Evolutionary conservation across 23 tunicate species (phyloP).

Genomic region (Clavelina lepadiformis): DNA sequence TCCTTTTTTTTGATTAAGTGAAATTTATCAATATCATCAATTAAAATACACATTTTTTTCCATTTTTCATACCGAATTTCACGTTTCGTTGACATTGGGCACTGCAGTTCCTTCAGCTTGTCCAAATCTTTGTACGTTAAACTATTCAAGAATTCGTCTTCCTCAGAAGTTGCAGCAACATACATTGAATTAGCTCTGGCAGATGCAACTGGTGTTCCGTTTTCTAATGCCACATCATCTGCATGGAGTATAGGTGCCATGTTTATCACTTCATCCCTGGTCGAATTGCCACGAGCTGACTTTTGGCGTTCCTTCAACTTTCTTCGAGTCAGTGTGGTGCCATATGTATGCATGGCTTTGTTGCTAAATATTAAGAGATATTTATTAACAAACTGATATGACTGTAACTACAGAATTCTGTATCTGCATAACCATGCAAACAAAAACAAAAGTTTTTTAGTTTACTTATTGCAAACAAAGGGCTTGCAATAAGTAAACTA

Average conservation of each 20-base stretch:
- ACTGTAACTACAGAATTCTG: no score
- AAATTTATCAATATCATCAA: not conserved
- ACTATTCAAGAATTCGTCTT: no score
- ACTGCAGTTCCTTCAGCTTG: constrained; percentile 31
- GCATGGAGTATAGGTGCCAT: constrained; percentile 9
- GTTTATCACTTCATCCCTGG: constrained; percentile 14
- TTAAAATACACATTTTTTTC: not conserved
- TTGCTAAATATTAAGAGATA: no score
- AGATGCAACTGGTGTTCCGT: not conserved
- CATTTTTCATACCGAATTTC: constrained; percentile 30
- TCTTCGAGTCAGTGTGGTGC: constrained; percentile 25
- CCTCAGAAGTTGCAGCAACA: not conserved
- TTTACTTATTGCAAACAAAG: no score
- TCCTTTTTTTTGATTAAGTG: no score
- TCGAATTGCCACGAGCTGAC: not conserved
- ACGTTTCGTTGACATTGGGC: constrained; percentile 42
- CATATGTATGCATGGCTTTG: constrained; percentile 39
- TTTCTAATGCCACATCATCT: not conserved
- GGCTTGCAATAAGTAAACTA: no score
- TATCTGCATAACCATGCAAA: no score
- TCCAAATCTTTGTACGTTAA: constrained; percentile 57
- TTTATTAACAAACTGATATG: no score
- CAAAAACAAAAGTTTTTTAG: no score
- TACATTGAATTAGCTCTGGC: not conserved
- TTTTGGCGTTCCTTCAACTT: constrained; percentile 8